These are phyloP conservation scores for Pectinophora gossypiella DNA, from an alignment of 1,140 invertebrate genomes.

Conservation along the genomic window DNA sequence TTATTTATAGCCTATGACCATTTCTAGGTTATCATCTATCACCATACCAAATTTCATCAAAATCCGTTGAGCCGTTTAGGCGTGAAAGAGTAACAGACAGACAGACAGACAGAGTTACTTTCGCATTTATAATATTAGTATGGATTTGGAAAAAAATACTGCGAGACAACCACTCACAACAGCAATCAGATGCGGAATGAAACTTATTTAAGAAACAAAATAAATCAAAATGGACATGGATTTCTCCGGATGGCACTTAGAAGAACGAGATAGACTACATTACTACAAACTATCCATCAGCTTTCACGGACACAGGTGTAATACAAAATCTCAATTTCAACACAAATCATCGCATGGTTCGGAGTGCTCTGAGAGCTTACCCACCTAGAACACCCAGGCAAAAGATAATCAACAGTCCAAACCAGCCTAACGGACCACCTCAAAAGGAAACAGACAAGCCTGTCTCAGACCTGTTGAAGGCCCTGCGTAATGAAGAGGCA, in stretches of 20 bases:
- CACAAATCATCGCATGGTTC: constrained; percentile 5
- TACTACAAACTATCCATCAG: background rate
- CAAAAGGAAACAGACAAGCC: background rate
- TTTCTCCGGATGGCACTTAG: constrained; percentile 3
- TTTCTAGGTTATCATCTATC: too few relatives aligned
- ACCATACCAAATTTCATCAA: too few relatives aligned
- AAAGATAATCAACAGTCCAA: background rate
- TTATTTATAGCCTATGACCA: too few relatives aligned
- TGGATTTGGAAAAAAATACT: too few relatives aligned
- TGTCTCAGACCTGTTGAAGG: background rate
- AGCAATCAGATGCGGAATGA: too few relatives aligned
- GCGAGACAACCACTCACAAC: too few relatives aligned
- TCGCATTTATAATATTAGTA: too few relatives aligned
- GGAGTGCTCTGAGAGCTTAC: background rate
- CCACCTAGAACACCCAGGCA: background rate
- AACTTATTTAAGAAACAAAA: constrained; percentile 4
- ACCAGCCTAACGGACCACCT: too few relatives aligned
- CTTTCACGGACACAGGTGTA: background rate
- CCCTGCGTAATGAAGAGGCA: background rate
- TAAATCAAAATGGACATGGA: constrained; percentile 4
- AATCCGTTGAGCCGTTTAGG: too few relatives aligned
- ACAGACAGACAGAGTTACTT: too few relatives aligned
- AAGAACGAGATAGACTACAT: constrained; percentile 8
- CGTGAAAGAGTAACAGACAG: too few relatives aligned
- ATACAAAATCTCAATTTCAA: constrained; percentile 4